A percentile compares a stretch with the other conserved stretches of the same genome.
phyloP scores from a whole-genome alignment of 2,888 invertebrate species.

The Polylopha cassiicola region DNA sequence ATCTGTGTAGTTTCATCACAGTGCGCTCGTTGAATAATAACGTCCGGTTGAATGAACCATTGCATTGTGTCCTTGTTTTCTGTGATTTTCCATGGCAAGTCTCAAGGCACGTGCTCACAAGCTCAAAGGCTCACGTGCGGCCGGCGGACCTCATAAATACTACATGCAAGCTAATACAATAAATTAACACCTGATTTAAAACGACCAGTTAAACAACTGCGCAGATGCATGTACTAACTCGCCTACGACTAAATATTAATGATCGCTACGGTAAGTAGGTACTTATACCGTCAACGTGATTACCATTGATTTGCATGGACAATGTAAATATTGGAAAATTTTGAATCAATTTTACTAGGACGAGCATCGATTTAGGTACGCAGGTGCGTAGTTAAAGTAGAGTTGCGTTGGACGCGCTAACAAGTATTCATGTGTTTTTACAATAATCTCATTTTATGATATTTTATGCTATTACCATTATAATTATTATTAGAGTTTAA shows the following conservation, averaged over 20 bases:
- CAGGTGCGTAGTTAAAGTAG: no score
- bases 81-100: constrained; percentile 69
- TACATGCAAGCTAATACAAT: constrained; percentile 47
- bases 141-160: constrained; percentile 41
- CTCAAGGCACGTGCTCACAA: constrained; percentile 49
- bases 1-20: constrained; percentile 70
- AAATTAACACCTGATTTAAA: constrained; percentile 43
- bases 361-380: no score
- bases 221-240: constrained; percentile 34
- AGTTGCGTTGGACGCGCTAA: no score
- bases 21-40: constrained; percentile 74
- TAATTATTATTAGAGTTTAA: no score
- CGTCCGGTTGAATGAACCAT: constrained; percentile 75
- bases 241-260: not conserved
- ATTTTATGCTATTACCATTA: no score
- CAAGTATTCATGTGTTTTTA: no score
- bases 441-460: no score
- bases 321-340: constrained; percentile 9
- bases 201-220: constrained; percentile 41
- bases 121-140: constrained; percentile 36
- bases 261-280: not conserved
- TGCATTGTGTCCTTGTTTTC: constrained; percentile 76
- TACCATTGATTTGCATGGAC: constrained; percentile 1
- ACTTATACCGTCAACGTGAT: constrained; percentile 5
- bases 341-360: no score